Evolutionary conservation across 2,888 invertebrate species (phyloP).

Genomic region (Stenolophus ochropezus): DNA sequence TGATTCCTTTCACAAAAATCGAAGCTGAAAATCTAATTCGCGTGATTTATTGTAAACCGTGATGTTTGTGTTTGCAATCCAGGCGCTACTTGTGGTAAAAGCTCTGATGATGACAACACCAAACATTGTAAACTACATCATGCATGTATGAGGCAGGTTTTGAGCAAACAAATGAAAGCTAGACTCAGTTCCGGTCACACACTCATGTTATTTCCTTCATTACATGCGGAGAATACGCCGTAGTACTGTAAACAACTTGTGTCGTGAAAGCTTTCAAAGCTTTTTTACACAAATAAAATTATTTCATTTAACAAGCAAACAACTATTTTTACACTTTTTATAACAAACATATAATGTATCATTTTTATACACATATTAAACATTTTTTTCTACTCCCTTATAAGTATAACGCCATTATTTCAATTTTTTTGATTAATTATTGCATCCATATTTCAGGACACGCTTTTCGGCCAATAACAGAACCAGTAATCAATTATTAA

Average conservation of each 20-base stretch:
- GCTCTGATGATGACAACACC: conserved; percentile 1
- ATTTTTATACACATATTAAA: no score
- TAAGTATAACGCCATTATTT: no score
- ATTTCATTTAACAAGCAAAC: neutral
- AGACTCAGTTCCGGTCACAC: conserved; percentile 29
- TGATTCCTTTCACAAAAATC: conserved; percentile 23
- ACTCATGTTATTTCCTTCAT: conserved; percentile 25
- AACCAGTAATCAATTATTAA: no score
- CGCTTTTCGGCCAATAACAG: no score
- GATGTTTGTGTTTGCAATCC: neutral
- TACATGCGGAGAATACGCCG: neutral
- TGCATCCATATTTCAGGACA: no score
- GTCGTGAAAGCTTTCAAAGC: neutral
- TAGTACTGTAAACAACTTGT: neutral
- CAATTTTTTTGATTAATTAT: no score
- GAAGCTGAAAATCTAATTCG: conserved; percentile 5
- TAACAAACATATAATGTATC: no score
- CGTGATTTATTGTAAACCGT: neutral
- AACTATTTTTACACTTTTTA: neutral
- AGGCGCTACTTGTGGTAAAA: neutral
- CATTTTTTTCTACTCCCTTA: no score
- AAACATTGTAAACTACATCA: conserved; percentile 39
- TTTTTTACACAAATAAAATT: neutral
- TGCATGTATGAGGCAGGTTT: conserved; percentile 18
- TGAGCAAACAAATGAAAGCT: conserved; percentile 30